Evolutionary conservation across 2,888 invertebrate genomes (phyloP), one percentile per base, ranked within the genome.

Genomic region (Sussaba pulchella): DNA sequence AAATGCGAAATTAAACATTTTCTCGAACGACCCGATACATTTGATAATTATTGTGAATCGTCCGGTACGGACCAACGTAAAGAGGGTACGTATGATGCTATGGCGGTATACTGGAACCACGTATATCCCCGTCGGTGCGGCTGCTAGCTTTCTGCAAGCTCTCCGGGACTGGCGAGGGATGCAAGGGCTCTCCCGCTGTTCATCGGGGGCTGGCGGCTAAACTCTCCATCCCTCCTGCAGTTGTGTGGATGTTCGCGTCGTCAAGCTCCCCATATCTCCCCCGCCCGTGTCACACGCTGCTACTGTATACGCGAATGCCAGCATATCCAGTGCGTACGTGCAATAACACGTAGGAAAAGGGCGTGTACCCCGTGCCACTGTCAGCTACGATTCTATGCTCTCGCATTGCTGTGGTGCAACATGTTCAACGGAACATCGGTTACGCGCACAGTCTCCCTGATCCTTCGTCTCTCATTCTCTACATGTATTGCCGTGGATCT

Each of bases 281-380:
- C 43, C 6, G 41, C 39, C 45, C 14, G 14, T n/a, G 19, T 39
- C 61, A 50, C 47, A 71, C 76, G 70, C 64, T 63, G 63, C 76
- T 26, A 70, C 50, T 45, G 45, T 54, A 43, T 36, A 54, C 67
- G 47, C 54, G 24, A 70, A 63, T 19, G 43, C 10, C n/a, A 71
- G 47, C 66, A 59, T 71, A 57, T 64, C 47, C 26, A 52, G 36
- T 61, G 71, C 57, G 59, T 71, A 59, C 64, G 57, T 71, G 77
- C 41, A 50, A 71, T 66, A 47, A 75, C 59, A 36, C 71, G 39
- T 57, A 59, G 64, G 47, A 71, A 59, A 77, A 71, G 71, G 77
- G 71, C 77, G 77, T 77, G 64, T 77, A 57, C 71, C 26, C 5
- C 64, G 57, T 45, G 21, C 47, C 24, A 4, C 36, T 24, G 24